Conservation (phyloP, 1,140 invertebrate genomes). For the Drosophila takahashii region DNA sequence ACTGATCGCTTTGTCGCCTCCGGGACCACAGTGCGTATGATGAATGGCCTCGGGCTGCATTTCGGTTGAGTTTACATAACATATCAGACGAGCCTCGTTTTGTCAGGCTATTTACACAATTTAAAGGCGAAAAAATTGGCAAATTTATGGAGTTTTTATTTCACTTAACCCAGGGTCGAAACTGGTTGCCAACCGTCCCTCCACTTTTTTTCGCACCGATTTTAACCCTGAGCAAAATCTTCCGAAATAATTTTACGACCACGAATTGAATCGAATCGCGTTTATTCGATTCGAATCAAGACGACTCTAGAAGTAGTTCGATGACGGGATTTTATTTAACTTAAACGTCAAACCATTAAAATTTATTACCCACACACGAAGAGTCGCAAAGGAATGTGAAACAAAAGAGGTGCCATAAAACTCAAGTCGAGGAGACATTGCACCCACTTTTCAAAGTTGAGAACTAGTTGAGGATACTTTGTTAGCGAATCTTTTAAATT, state of each 20-base stretch:
- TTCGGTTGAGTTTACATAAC: slow-evolving; percentile 51
- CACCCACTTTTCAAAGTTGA: slow-evolving; percentile 18
- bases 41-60: slow-evolving; percentile 54
- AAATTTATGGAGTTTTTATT: slow-evolving; percentile 44
- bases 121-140: slow-evolving; percentile 41
- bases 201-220: not conserved
- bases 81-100: slow-evolving; percentile 50
- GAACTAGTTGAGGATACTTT: slow-evolving; percentile 41
- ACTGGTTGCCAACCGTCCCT: slow-evolving; percentile 16
- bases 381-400: slow-evolving; percentile 30
- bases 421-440: slow-evolving; percentile 17
- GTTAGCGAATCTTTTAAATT: slow-evolving; percentile 32
- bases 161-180: slow-evolving; percentile 45
- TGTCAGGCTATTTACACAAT: slow-evolving; percentile 59
- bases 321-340: slow-evolving; percentile 48
- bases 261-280: slow-evolving; percentile 23
- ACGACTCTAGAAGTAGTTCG: slow-evolving; percentile 42
- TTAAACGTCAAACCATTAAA: slow-evolving; percentile 53
- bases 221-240: slow-evolving; percentile 38
- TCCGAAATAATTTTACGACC: slow-evolving; percentile 36
- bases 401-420: slow-evolving; percentile 50
- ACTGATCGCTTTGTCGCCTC: slow-evolving; percentile 44
- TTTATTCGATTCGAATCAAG: slow-evolving; percentile 27
- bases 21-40: slow-evolving; percentile 67
- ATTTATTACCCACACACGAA: slow-evolving; percentile 36